Evolutionary conservation across 92 coral and sea anemone species (phyloP), one percentile per base, ranked within the genome.

Genomic region (Montipora capitata): DNA sequence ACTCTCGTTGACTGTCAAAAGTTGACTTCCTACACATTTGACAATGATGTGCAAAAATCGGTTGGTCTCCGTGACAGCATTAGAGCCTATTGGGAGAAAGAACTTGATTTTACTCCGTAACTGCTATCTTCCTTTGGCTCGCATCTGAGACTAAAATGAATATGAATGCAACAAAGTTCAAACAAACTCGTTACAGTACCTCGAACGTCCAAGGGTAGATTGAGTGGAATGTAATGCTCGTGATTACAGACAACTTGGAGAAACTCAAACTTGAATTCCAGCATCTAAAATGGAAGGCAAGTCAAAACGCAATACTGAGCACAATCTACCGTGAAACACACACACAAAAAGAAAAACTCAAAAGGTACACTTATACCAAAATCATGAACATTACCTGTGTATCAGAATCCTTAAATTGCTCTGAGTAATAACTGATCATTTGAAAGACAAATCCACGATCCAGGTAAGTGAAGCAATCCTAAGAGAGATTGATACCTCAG

Each of bases 381-480:
- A n/a, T n/a, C 13, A 18, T 14, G 27, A 20, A 20, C 27, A 20
- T 20, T 90, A 97, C 99, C 98, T 97, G 99, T 13, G 99, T 97
- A 83, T 95, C 99, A 4, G 99, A 96, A 78, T 97, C 96, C 77
- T 94, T 97, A 78, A 97, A 97, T 87, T 97, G 99, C 63, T 97
- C 99, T 11, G 98, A 91, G 80, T 97, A 97, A 64, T 95, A 97
- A 44, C 97, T 95, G 85, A 97, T 97, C 99, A 97, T 97, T 80
- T 97, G 99, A 87, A 97, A 97, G 68, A 97, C 99, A 79, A 97
- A 97, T 5, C 99, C 99, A 62, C 99, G 92, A 80, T 97, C 99
- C 92, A 97, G 86, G 88, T 97, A 95, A 27, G 99, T 95, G 88
- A 97, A 97, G 83, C 99, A 97, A 74, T 96, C 99, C 99, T 97